Evolutionary conservation across 2,797 vertebrate genomes (phyloP), one percentile per base, ranked within the genome.

Genomic region (Enteromius treurensis): DNA sequence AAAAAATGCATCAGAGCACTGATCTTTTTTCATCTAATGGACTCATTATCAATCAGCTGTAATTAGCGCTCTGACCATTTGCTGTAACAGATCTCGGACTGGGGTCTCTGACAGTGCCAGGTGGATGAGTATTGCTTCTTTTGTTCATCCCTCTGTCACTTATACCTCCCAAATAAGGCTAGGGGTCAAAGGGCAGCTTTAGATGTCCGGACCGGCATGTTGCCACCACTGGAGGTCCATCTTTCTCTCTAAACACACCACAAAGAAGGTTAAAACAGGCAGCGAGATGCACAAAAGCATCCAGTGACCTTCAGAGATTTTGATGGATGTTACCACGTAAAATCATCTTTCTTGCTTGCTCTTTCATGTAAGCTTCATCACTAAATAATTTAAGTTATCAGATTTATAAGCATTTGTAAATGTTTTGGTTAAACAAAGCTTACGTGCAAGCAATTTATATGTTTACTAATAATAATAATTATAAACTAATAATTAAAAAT

Each of bases 1-100:
- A 65, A 91, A 91, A 90, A 82, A 89, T 87, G 80, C 32, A 58
- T 71, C 42, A 45, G 40, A 32, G 88, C 87, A 90, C 90, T 90
- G 60, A 91, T 92, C 88, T 11, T 3, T 29, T 62, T 62, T 62
- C 87, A 91, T 90, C 40, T 88, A 90, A 92, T 88, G 87, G 87
- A 87, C 88, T 89, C 65, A 83, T 42, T 77, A 23, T 68, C 75
- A 78, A 67, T 85, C 34, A 49, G 65, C 73, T 64, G 14, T 47
- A 85, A 62, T 77, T 47, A 77, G 29, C 17, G 3, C 40, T 77
- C 51, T 19, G 77, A 70, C 51, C 78, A 55, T 74, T 84, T 55
- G 51, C 53, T 19, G 29, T 58, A 21, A 75, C 67, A 37, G 69
- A 79, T 71, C 76, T 55, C 5, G 19, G 11, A 29, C 47, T n/a